A percentile compares a stretch with the other conserved stretches of the same genome.
These are phyloP conservation scores for Rambutsinella grinnellia DNA, from an alignment of 2,888 invertebrate genomes.

Conservation along the genomic window DNA sequence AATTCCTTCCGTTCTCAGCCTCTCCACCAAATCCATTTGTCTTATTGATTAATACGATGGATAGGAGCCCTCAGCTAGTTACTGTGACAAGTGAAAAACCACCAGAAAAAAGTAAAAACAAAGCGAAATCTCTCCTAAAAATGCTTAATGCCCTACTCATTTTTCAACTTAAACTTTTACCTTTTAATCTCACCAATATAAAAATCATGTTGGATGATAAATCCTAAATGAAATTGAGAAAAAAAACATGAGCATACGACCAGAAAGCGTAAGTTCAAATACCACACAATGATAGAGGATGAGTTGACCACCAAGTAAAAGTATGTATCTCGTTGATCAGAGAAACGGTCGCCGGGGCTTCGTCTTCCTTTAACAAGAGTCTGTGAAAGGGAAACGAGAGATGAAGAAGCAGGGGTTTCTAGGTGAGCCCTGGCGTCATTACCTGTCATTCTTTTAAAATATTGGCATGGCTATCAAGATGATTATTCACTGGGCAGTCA, in stretches of 20 bases:
- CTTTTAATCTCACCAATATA: no score
- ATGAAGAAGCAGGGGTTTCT: slow-evolving; percentile 34
- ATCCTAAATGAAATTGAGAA: no score
- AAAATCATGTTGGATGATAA: no score
- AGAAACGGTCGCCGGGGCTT: slow-evolving; percentile 31
- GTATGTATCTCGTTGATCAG: slow-evolving; percentile 48
- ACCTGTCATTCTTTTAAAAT: slow-evolving; percentile 56
- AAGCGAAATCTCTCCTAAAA: slow-evolving; percentile 13
- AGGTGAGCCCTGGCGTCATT: slow-evolving; percentile 52
- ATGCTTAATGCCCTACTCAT: no score
- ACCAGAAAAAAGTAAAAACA: slow-evolving; percentile 24
- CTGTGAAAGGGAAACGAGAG: slow-evolving; percentile 4
- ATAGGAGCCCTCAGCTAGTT: slow-evolving; percentile 52
- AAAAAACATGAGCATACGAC: no score
- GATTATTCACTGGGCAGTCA: slow-evolving; percentile 57
- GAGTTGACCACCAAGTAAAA: slow-evolving; percentile 51
- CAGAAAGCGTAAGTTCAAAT: no score
- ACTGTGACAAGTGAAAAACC: slow-evolving; percentile 51
- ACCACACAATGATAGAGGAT: slow-evolving; percentile 20
- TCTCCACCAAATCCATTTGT: slow-evolving; percentile 53
- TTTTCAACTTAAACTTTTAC: no score
- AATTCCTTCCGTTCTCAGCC: slow-evolving; percentile 48
- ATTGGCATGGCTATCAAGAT: slow-evolving; percentile 57
- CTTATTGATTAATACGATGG: slow-evolving; percentile 58
- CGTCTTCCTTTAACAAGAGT: slow-evolving; percentile 38